Conservation (phyloP, 2,113 vertebrate genomes). For the Sarotherodon lohbergeri region DNA sequence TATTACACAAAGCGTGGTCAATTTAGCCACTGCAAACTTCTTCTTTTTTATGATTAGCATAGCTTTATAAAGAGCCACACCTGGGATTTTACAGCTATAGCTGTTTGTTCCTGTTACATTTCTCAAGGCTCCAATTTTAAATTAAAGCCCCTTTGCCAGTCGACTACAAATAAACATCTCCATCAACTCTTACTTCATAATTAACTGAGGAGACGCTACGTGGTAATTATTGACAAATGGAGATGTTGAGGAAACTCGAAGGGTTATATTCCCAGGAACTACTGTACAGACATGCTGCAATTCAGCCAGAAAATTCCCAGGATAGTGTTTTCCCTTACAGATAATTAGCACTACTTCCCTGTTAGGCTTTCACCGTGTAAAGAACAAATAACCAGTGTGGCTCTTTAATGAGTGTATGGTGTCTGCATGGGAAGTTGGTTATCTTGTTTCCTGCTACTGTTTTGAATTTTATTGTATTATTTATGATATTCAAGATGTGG, state of each 20-base stretch:
- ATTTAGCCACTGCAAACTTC: not conserved
- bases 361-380: slow-evolving; percentile 3
- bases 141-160: not conserved
- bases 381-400: not conserved
- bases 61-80: not conserved
- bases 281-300: not conserved
- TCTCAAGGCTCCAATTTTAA: not conserved
- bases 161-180: slow-evolving; percentile 5
- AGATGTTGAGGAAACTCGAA: not conserved
- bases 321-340: not conserved
- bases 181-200: not conserved
- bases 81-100: not conserved
- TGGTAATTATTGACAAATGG: slow-evolving; percentile 13
- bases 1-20: not conserved
- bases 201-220: not conserved
- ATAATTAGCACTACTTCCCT: slow-evolving; percentile 28
- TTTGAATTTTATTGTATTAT: not conserved
- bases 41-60: not conserved
- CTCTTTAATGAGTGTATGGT: not conserved
- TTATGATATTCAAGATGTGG: not conserved
- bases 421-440: not conserved
- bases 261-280: not conserved
- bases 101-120: not conserved
- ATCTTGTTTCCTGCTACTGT: not conserved
- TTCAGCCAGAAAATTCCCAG: not conserved